Evolutionary conservation across 1,140 invertebrate genomes (phyloP), one percentile per base, ranked within the genome.

Genomic region (Zaprionus ornatus): DNA sequence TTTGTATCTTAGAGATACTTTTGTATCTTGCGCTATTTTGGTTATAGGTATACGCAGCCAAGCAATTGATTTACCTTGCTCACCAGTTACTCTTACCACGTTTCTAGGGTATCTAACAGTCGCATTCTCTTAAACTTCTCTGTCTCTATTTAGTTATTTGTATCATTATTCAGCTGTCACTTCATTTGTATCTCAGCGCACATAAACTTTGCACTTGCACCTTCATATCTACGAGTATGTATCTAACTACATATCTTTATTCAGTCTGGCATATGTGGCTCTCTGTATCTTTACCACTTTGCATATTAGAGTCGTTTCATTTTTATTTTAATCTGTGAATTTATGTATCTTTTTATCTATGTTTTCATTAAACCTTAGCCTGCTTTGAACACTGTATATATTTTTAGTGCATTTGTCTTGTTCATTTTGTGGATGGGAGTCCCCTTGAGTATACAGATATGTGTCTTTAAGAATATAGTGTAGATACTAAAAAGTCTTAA

Each of bases 261-360:
- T 23, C 45, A 23, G 19, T 50, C 19, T n/a, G 10, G 12, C 13
- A 0, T 48, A 48, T 48, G 2, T 21, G 15, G 37, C 5, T 40
- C 17, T 50, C 10, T 4, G 17, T 50, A 50, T 23, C 45, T 50
- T 21, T 4, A 50, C 19, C 21, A 50, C 45, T 50, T 50, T 50
- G 45, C 45, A 50, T 50, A 50, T 23, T 23, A 10, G 12, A 19
- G 45, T 50, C 45, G 19, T 23, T 50, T 50, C 45, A 12, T 50
- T 23, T 50, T 23, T 45, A 40, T 32, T 32, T 10, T 21, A 50
- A 50, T 63, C 32, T 60, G n/a, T 32, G 40, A 25, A 50, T 63
- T 19, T 32, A 50, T 63, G 60, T 32, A 50, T 32, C 15, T 48
- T 27, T 50, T 17, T 50, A 62, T 63, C 25, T 50, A 63, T 15